phyloP scores from a whole-genome alignment of 2,113 vertebrate genomes.

The Oncorhynchus nerka region DNA sequence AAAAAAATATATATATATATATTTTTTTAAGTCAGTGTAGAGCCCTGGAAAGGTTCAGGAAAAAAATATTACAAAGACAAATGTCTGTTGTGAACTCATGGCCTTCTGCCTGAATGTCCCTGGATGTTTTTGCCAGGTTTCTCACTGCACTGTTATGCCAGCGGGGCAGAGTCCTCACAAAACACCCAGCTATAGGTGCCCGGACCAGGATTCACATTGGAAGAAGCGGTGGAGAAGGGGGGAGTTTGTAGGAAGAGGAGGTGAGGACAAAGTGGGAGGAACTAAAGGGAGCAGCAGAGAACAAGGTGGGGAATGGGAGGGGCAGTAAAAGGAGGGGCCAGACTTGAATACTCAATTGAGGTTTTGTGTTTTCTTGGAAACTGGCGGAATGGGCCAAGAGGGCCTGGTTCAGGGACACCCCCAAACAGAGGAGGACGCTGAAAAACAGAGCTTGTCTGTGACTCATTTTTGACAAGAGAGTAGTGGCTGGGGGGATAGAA shows the following conservation, averaged over 20 bases:
- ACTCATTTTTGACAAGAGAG: conserved; percentile 16
- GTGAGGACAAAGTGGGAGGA: conserved; percentile 34
- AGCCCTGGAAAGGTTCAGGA: no score
- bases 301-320: conserved; percentile 59
- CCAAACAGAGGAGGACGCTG: conserved; percentile 5
- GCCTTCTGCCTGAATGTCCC: not conserved
- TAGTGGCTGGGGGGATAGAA: not conserved
- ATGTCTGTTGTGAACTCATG: no score
- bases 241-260: conserved; percentile 6
- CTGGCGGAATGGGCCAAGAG: conserved; percentile 58
- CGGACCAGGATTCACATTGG: not conserved
- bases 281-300: conserved; percentile 2
- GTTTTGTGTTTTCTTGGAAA: conserved; percentile 78
- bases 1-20: no score
- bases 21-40: no score
- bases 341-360: conserved; percentile 75
- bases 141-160: not conserved
- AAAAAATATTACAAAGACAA: no score
- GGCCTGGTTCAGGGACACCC: conserved; percentile 16
- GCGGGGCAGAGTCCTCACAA: not conserved
- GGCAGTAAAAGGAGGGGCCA: conserved; percentile 60
- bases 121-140: not conserved
- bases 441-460: conserved; percentile 11
- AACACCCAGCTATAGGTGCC: not conserved
- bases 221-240: conserved; percentile 28